Percentiles rank a stretch among this genome's conserved stretches.
These are phyloP conservation scores for Peromyscus nudipes DNA, from an alignment of 2,797 vertebrate genomes.

Conservation along the genomic window DNA sequence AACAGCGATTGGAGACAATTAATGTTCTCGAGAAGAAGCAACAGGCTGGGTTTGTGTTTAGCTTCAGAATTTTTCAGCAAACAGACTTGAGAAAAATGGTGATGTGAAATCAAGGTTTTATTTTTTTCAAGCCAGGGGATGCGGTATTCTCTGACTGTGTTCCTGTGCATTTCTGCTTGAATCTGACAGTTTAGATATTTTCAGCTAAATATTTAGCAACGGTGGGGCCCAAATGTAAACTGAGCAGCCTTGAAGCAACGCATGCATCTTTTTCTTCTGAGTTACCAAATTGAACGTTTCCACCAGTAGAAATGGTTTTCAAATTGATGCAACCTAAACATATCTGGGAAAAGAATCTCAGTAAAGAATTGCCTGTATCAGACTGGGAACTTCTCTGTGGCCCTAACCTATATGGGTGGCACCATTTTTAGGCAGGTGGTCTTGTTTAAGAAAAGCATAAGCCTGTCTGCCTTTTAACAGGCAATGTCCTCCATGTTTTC, in stretches of 20 bases:
- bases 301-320: neutral
- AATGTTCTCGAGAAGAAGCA: constrained; percentile 86
- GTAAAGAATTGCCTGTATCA: neutral
- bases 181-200: constrained; percentile 63
- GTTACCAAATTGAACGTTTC: constrained; percentile 17
- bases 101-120: constrained; percentile 83
- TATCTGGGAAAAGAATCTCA: neutral
- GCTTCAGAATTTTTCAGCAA: constrained; percentile 83
- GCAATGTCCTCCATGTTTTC: neutral
- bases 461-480: too few relatives aligned
- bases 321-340: neutral
- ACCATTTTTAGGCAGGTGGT: neutral
- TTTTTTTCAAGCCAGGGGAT: constrained; percentile 84
- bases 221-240: constrained; percentile 32
- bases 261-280: constrained; percentile 31
- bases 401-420: neutral
- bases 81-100: constrained; percentile 84
- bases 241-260: constrained; percentile 5
- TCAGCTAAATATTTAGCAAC: constrained; percentile 45
- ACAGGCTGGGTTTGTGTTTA: constrained; percentile 79
- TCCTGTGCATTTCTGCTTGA: constrained; percentile 52
- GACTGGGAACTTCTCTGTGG: neutral
- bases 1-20: constrained; percentile 89
- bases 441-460: neutral
- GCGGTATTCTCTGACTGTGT: constrained; percentile 13